Evolutionary conservation across 2,888 invertebrate species (phyloP), one percentile per base, ranked within the genome.

Genomic region (Apotomis capreana): DNA sequence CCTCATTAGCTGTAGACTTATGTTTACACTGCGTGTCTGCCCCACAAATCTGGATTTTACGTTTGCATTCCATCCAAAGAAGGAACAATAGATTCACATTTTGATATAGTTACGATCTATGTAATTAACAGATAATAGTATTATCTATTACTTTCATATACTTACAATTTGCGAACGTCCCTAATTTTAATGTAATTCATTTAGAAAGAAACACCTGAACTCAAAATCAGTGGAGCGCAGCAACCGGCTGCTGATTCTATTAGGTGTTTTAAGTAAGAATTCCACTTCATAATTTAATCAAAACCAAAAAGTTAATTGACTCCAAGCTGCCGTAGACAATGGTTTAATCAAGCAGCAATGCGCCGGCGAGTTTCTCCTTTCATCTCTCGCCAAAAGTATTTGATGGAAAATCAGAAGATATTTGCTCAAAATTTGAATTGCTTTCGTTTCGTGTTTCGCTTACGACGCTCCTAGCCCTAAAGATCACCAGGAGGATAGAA

Each of bases 381-480:
- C 63, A 68, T 67, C 51, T 67, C 10, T n/a, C 10, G 5, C 40
- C 6, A 57, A 60, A 68, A 70, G 60, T 73, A 60, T 73, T 74
- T 68, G 55, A 58, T 57, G 63, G 61, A 67, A 55, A 60, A 70
- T 68, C 73, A 70, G 36, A 63, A 68, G 40, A 68, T 64, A 68
- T 74, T 73, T 68, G 59, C 74, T 73, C 67, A 73, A 68, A 64
- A 58, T 71, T 73, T 64, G 52, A 74, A 75, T 59, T 68, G 54
- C 69, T 67, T 58, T 74, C 26, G 13, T 62, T 52, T 62, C 15
- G 55, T 46, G 55, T 64, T 68, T 71, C 44, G 49, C 52, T 49
- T 58, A 51, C 57, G 26, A n/a, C 65, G 44, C 40, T 58, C 4
- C 37, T 58, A 60, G 61, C 12, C 51, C 52, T 36, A n/a, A 40